Percentiles rank a stretch among this genome's conserved stretches.
Conservation (phyloP, 2,888 invertebrate species). For the Keiferia lycopersicella region DNA sequence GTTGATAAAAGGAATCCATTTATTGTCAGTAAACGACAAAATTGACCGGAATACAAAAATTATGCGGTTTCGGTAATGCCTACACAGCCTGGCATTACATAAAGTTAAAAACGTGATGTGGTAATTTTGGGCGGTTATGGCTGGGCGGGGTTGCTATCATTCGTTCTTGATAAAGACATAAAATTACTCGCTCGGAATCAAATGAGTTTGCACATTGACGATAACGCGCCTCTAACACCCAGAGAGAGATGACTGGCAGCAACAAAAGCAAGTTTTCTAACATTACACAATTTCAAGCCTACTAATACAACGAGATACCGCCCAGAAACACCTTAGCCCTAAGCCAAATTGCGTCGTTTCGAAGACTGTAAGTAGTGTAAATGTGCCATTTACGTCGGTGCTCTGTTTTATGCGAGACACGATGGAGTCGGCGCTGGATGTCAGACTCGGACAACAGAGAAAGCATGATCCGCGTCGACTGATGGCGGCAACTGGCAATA, state of each 20-base stretch:
- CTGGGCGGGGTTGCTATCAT: slow-evolving; percentile 44
- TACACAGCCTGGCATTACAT: slow-evolving; percentile 47
- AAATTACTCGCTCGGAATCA: slow-evolving; percentile 40
- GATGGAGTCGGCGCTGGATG: slow-evolving; percentile 39
- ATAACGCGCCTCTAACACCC: slow-evolving; percentile 9
- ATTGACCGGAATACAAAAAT: slow-evolving; percentile 59
- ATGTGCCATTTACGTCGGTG: slow-evolving; percentile 47
- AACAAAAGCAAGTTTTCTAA: slow-evolving; percentile 16
- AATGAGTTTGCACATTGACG: slow-evolving; percentile 28
- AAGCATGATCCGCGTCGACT: slow-evolving; percentile 45
- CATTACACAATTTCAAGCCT: slow-evolving; percentile 29
- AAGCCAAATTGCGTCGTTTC: slow-evolving; percentile 8
- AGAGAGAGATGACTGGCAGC: not conserved
- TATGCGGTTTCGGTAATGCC: slow-evolving; percentile 52
- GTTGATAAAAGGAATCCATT: slow-evolving; percentile 44
- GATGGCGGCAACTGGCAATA: not conserved
- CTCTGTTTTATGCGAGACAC: slow-evolving; percentile 32
- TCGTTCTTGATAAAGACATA: slow-evolving; percentile 56
- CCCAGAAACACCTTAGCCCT: slow-evolving; percentile 9
- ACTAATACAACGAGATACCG: slow-evolving; percentile 6
- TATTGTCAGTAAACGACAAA: slow-evolving; percentile 46
- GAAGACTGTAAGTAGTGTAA: slow-evolving; percentile 33
- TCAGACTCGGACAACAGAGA: slow-evolving; percentile 46
- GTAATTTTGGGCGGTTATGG: slow-evolving; percentile 49
- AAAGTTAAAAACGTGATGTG: slow-evolving; percentile 41